These are phyloP conservation scores for Aphrocallistes beatrix DNA, from an alignment of 37 sponge, comb jelly and placozoan species.

Conservation along the genomic window DNA sequence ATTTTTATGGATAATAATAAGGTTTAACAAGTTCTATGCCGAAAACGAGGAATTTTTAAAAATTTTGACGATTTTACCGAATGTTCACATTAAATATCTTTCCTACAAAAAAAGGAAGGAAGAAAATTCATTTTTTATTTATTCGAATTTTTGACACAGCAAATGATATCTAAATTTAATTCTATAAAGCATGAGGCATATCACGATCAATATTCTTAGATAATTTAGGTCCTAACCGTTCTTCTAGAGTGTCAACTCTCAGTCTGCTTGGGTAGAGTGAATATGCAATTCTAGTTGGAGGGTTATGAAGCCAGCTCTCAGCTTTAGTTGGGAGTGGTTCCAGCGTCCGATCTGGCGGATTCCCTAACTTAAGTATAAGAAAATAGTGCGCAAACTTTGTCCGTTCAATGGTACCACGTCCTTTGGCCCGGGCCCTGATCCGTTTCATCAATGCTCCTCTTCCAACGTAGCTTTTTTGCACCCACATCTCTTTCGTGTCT, in stretches of 20 bases:
- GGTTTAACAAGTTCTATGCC: too few species aligned
- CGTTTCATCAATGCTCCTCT: neutral
- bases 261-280: neutral
- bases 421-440: neutral
- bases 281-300: neutral
- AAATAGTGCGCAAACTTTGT: neutral
- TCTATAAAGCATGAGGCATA: conserved; percentile 6
- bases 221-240: neutral
- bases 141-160: too few species aligned
- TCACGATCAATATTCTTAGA: conserved; percentile 1
- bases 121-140: too few species aligned
- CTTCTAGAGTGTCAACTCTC: neutral
- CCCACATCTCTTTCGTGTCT: neutral
- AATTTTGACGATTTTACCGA: too few species aligned
- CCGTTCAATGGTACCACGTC: neutral
- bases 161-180: neutral
- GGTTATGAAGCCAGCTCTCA: neutral
- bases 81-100: too few species aligned
- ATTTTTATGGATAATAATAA: too few species aligned
- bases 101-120: too few species aligned
- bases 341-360: neutral
- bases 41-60: too few species aligned
- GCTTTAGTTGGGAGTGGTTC: neutral
- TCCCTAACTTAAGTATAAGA: neutral
- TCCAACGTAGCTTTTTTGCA: neutral